phyloP scores from a whole-genome alignment of 2,797 vertebrate genomes.

The Muscicapa striata region DNA sequence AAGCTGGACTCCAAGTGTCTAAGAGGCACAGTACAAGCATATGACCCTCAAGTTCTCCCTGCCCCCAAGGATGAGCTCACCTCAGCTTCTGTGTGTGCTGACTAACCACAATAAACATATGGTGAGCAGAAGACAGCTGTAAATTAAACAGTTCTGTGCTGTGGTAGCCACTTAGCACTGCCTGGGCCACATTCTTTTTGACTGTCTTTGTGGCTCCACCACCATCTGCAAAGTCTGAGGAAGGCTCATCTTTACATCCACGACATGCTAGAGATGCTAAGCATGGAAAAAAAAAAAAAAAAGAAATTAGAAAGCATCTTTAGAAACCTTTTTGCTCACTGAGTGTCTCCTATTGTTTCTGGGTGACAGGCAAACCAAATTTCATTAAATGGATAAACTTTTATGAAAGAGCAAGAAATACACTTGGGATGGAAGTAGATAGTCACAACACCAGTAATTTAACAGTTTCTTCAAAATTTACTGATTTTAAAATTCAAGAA shows the following conservation, averaged over 20 bases:
- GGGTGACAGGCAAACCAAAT: not conserved
- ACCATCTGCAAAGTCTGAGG: not conserved
- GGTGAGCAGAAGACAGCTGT: not conserved
- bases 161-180: not conserved
- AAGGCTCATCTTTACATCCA: not conserved
- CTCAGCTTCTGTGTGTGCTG: not conserved
- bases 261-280: not conserved
- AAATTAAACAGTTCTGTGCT: not conserved
- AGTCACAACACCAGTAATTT: not conserved
- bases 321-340: too few relatives aligned
- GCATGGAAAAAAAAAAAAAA: not conserved
- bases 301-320: too few relatives aligned
- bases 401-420: not conserved
- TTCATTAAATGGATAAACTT: not conserved
- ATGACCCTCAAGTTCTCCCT: not conserved
- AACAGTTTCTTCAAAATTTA: not conserved
- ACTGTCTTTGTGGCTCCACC: not conserved
- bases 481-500: not conserved
- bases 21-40: not conserved
- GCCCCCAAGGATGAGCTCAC: fast-evolving
- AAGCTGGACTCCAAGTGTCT: not conserved
- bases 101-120: not conserved
- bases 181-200: not conserved
- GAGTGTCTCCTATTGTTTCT: not conserved
- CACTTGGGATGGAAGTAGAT: not conserved